These are phyloP conservation scores for Eurypyga helias DNA, from an alignment of 2,113 vertebrate species.

Conservation along the genomic window DNA sequence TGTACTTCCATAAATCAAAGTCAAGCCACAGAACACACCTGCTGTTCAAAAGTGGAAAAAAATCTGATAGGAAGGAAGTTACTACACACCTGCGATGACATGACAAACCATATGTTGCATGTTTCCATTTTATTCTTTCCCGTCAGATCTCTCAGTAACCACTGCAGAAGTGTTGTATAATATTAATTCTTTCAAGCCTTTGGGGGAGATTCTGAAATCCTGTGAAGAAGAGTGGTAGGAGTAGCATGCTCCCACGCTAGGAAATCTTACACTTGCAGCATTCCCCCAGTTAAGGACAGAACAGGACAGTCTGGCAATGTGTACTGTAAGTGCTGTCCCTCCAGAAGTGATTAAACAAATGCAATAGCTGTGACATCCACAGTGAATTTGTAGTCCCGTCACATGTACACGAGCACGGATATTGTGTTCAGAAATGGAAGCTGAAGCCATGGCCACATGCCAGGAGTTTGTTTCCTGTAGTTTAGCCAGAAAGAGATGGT, in stretches of 20 bases:
- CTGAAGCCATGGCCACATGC: neutral
- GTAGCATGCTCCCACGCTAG: neutral
- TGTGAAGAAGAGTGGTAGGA: neutral
- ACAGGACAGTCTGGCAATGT: neutral
- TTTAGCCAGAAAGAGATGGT: neutral
- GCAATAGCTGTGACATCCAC: neutral
- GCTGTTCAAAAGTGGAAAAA: neutral
- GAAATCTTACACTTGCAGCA: neutral
- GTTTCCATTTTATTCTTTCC: neutral
- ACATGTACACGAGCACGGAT: neutral
- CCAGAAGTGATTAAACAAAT: fast-evolving
- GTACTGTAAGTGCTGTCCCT: neutral
- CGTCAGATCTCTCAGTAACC: neutral
- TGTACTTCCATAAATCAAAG: neutral
- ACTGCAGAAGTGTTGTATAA: neutral
- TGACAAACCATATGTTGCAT: neutral
- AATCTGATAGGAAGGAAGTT: neutral
- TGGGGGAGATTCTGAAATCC: neutral
- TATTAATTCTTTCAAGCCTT: neutral
- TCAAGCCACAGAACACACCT: neutral
- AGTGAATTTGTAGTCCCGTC: neutral
- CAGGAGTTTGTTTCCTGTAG: neutral
- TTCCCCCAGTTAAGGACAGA: neutral
- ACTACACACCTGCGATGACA: neutral
- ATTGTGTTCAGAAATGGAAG: neutral